phyloP scores from a whole-genome alignment of 2,888 invertebrate species.

The Pegoplata infirma region DNA sequence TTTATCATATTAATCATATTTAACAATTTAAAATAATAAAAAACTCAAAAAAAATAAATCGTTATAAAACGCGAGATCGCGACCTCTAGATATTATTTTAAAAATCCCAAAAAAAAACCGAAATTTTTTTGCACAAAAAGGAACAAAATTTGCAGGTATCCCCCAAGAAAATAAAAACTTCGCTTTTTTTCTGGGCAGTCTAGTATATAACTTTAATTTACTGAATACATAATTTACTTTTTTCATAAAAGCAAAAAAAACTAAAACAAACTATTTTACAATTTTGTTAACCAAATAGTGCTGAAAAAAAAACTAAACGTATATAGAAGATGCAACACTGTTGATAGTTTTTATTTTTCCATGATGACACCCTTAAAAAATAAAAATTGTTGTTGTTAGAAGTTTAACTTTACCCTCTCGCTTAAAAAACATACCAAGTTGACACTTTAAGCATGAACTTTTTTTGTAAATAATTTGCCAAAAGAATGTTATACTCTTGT shows the following conservation, averaged over 20 bases:
- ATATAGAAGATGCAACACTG: conserved; percentile 28
- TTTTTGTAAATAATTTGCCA: conserved; percentile 55
- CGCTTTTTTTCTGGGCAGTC: too few relatives aligned
- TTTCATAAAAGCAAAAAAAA: conserved; percentile 14
- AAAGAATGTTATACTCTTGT: conserved; percentile 43
- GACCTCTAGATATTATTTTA: too few relatives aligned
- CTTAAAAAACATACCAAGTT: conserved; percentile 49
- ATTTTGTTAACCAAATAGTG: not conserved
- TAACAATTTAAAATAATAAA: too few relatives aligned
- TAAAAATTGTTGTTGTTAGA: not conserved
- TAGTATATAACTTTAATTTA: conserved; percentile 54
- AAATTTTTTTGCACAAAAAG: too few relatives aligned
- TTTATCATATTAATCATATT: too few relatives aligned
- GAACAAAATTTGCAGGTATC: too few relatives aligned
- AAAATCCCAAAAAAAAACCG: too few relatives aligned
- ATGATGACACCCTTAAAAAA: not conserved
- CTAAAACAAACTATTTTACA: conserved; percentile 40
- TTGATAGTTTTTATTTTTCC: not conserved
- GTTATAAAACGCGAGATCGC: too few relatives aligned
- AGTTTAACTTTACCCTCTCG: conserved; percentile 34
- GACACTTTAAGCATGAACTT: conserved; percentile 59
- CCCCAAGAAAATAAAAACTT: too few relatives aligned
- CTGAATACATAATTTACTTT: conserved; percentile 46
- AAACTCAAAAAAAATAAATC: too few relatives aligned
- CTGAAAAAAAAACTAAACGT: too few relatives aligned